phyloP scores from a whole-genome alignment of 1,140 invertebrate genomes.

The fruit fly (Drosophila melanogaster) region Release_6_plus_ISO1_MT NT_033777.3:4803501-4804000 shows the following conservation, averaged over 20 bases:
- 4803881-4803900: background rate
- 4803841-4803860: conserved; percentile 22
- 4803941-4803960: conserved; percentile 58
- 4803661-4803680: conserved; percentile 30
- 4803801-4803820: background rate
- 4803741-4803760: conserved; percentile 13
- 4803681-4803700: conserved; percentile 43
- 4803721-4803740: conserved; percentile 25
- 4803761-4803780: conserved; percentile 68
- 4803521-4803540: conserved; percentile 64
- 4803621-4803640: conserved; percentile 55
- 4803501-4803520: conserved; percentile 24
- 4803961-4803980: too few species aligned
- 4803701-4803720: conserved; percentile 36
- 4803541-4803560: conserved; percentile 61
- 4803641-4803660: conserved; percentile 26
- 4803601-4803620: conserved; percentile 65
- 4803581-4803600: conserved; percentile 71
- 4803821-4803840: conserved; percentile 9
- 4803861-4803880: conserved; percentile 20
- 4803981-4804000: too few species aligned
- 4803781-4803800: conserved; percentile 24
- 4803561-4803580: conserved; percentile 46
- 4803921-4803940: conserved; percentile 75
- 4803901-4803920: conserved; percentile 47